A percentile compares a stretch with the other conserved stretches of the same genome.
Evolutionary conservation across 2,113 vertebrate species (phyloP).

Genomic region (Athene noctua): DNA sequence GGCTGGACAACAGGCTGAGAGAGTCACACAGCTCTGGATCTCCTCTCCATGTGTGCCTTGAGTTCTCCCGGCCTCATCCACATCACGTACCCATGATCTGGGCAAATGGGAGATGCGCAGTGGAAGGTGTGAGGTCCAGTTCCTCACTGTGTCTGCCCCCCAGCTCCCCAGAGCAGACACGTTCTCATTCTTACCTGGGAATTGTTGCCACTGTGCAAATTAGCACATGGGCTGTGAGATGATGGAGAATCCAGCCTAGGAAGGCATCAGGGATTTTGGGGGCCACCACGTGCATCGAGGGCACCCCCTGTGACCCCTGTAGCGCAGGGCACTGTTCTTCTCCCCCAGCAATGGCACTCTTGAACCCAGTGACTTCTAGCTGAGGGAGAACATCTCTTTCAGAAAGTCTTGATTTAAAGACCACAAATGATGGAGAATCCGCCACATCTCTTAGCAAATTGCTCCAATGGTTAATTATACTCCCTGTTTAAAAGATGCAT

Average conservation of each 20-base stretch:
- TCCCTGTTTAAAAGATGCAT: constrained; percentile 63
- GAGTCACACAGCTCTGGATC: fast-evolving
- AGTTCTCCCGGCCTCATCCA: not conserved
- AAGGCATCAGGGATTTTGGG: not conserved
- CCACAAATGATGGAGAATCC: constrained; percentile 47
- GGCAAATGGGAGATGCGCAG: not conserved
- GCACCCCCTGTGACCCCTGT: not conserved
- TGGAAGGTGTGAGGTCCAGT: fast-evolving
- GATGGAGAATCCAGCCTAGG: not conserved
- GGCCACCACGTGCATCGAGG: not conserved
- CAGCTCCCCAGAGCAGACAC: not conserved
- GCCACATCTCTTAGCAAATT: constrained; percentile 52
- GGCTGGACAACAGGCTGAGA: not conserved
- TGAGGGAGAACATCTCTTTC: not conserved
- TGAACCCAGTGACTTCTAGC: not conserved
- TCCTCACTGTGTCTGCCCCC: not conserved
- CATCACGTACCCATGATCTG: fast-evolving
- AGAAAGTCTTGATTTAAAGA: constrained; percentile 25
- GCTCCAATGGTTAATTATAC: constrained; percentile 59
- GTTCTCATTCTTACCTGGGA: not conserved
- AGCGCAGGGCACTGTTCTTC: not conserved
- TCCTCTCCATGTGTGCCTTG: not conserved
- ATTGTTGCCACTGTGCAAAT: not conserved
- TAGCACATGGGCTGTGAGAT: fast-evolving
- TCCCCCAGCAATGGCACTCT: not conserved